These are phyloP conservation scores for Drymonia ruficornis DNA, from an alignment of 2,888 invertebrate species.

Conservation along the genomic window DNA sequence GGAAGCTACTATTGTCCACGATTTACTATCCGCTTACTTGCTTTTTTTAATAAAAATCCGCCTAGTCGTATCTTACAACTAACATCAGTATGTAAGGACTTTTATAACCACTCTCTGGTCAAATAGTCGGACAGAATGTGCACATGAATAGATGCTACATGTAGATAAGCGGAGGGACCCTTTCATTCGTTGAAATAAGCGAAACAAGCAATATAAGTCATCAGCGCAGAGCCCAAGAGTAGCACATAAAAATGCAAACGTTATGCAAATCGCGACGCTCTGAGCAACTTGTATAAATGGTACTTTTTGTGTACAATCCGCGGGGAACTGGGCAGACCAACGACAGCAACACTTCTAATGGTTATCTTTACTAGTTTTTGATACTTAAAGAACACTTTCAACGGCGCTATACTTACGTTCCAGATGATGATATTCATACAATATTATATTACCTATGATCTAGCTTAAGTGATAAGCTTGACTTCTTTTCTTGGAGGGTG, in stretches of 20 bases:
- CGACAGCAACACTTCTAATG: not conserved
- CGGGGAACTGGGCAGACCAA: not conserved
- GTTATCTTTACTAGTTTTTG: no score
- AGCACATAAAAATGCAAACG: conserved; percentile 58
- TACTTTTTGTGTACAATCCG: conserved; percentile 38
- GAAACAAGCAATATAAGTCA: conserved; percentile 42
- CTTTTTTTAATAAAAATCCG: no score
- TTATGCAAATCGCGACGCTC: conserved; percentile 59
- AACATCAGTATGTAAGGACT: not conserved
- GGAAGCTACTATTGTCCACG: no score
- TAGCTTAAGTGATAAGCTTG: no score
- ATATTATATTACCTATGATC: no score
- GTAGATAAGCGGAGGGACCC: not conserved
- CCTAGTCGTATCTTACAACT: not conserved
- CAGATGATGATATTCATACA: no score
- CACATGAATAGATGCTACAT: not conserved
- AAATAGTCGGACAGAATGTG: not conserved
- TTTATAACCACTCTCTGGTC: not conserved
- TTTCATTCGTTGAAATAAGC: conserved; percentile 4
- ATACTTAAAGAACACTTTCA: no score
- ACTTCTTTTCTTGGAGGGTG: no score
- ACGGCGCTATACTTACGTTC: no score
- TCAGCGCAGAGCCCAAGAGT: conserved; percentile 36
- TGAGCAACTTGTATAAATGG: conserved; percentile 36
- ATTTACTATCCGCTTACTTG: no score